These are phyloP conservation scores for Carcina quercana DNA, from an alignment of 2,888 invertebrate species.

Conservation along the genomic window DNA sequence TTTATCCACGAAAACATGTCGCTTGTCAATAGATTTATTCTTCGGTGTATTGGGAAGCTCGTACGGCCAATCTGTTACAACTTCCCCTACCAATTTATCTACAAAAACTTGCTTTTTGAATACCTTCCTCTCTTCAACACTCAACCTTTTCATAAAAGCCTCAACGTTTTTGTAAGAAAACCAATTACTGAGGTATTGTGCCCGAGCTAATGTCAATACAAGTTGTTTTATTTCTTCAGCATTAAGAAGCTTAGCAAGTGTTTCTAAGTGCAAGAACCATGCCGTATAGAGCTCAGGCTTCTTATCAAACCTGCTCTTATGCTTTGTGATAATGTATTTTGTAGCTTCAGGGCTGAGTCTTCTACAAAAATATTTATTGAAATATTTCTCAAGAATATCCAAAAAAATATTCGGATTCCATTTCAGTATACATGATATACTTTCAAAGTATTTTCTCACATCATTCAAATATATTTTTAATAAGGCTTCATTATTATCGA, in stretches of 20 bases:
- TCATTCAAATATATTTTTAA: slow-evolving; percentile 22
- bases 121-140: slow-evolving; percentile 16
- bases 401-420: slow-evolving; percentile 23
- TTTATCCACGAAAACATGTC: slow-evolving; percentile 20
- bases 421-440: slow-evolving; percentile 35
- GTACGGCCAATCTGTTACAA: slow-evolving; percentile 27
- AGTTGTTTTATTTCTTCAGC: slow-evolving; percentile 22
- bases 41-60: slow-evolving; percentile 17
- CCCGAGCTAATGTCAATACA: slow-evolving; percentile 20
- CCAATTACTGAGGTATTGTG: slow-evolving; percentile 18
- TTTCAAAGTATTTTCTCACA: slow-evolving; percentile 25
- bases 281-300: slow-evolving; percentile 25
- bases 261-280: slow-evolving; percentile 19
- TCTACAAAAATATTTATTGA: slow-evolving; percentile 5
- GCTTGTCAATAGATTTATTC: slow-evolving; percentile 1
- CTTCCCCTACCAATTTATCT: slow-evolving; percentile 20
- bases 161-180: slow-evolving; percentile 22
- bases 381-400: slow-evolving; percentile 23
- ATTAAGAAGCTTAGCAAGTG: slow-evolving; percentile 18
- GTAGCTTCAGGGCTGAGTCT: slow-evolving; percentile 18
- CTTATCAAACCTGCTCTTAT: slow-evolving; percentile 18
- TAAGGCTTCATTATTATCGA: slow-evolving; percentile 23
- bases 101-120: slow-evolving; percentile 29
- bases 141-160: slow-evolving; percentile 23
- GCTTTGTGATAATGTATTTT: slow-evolving; percentile 19